Conservation (phyloP, 2,888 invertebrate genomes). For the Fragum whitleyi region DNA sequence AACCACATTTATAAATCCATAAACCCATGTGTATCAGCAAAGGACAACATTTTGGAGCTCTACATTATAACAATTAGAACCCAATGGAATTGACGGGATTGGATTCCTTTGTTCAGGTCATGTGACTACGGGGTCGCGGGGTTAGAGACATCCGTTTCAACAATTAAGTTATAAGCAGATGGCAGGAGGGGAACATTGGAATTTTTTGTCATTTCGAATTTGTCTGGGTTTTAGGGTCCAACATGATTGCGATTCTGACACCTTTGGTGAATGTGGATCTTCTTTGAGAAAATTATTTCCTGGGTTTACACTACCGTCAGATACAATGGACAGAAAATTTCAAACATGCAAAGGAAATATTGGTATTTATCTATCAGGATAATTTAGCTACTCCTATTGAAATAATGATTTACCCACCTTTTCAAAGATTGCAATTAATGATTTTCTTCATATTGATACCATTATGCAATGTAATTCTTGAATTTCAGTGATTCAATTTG, state of each 20-base stretch:
- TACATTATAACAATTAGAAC: not conserved
- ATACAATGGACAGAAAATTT: too few relatives aligned
- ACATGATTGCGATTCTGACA: conserved; percentile 7
- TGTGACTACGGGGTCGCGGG: not conserved
- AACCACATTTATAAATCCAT: not conserved
- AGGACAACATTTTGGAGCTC: not conserved
- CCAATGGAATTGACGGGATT: not conserved
- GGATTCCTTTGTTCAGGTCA: conserved; percentile 2
- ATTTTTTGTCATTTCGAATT: conserved; percentile 22
- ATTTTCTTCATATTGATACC: too few relatives aligned
- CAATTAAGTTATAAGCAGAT: conserved; percentile 16
- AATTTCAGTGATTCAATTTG: too few relatives aligned
- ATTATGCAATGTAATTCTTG: too few relatives aligned
- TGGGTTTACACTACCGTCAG: too few relatives aligned
- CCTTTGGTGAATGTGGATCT: not conserved
- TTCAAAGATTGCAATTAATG: too few relatives aligned
- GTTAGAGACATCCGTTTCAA: not conserved
- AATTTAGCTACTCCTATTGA: too few relatives aligned
- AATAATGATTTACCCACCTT: too few relatives aligned
- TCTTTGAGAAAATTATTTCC: too few relatives aligned
- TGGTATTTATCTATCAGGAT: too few relatives aligned
- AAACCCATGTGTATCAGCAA: not conserved
- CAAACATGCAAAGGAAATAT: too few relatives aligned
- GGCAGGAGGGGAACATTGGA: conserved; percentile 4
- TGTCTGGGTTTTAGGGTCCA: conserved; percentile 5